Evolutionary conservation across 2,113 vertebrate species (phyloP), one percentile per base, ranked within the genome.

Genomic region (Grantiella picta): DNA sequence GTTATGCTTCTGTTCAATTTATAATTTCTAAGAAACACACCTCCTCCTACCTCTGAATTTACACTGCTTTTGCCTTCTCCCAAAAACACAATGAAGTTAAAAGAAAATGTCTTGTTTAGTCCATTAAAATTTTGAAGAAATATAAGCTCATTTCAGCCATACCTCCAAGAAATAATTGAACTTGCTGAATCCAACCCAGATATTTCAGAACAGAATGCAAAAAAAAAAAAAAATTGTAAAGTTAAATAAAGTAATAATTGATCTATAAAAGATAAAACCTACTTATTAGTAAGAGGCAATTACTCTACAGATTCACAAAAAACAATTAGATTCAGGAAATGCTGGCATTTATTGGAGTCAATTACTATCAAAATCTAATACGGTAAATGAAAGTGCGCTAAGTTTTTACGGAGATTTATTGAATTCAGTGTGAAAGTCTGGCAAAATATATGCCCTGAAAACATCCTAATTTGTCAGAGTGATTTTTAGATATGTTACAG

Each of bases 91-190:
- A 3, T 75, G 88, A 60, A 13, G 45, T 90, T 38, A 54, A 95
- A 93, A 97, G 60, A 92, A 97, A 95, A 87, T 96, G 42, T 93
- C 28, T 95, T 79, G 73, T 60, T 82, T 97, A 47, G 13, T 94
- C 88, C 95, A 96, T 95, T 86, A 98, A 96, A 54, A 90, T 59
- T 78, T 95, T 97, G 73, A 98, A 96, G 82, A 96, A 97, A 38
- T 86, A 60, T 53, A 96, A 93, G 63, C 94, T 97, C 75, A 94
- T 94, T 95, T 97, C 98, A 71, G 95, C 91, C 77, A 96, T 87
- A 60, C 97, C 94, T 65, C 97, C 96, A 79, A 98, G 92, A 42
- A 98, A 49, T 79, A 98, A 36, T 47, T 98, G 90, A 90, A 89
- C 65, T 86, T 13, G 45, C 29, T 93, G 95, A 97, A 95, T 98